These are phyloP conservation scores for Hydrolagus colliei DNA, from an alignment of 2,797 vertebrate genomes.

Conservation along the genomic window DNA sequence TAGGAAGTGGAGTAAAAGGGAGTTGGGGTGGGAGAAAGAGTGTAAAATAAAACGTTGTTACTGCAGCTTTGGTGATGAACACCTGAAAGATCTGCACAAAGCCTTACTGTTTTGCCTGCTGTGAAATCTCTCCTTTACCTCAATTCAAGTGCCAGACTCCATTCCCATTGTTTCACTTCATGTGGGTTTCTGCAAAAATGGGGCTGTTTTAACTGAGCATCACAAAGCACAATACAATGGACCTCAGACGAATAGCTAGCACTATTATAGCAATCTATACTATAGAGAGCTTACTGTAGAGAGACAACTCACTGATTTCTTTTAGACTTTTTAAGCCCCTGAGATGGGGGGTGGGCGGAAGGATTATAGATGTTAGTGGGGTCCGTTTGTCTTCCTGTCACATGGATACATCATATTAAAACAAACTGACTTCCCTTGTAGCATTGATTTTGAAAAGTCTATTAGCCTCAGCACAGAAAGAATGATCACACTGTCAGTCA, in stretches of 20 bases:
- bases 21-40: too few relatives aligned
- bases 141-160: conserved; percentile 7
- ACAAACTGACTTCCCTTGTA: conserved; percentile 7
- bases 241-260: background rate
- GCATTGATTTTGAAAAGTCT: conserved; percentile 24
- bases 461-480: background rate
- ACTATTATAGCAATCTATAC: conserved; percentile 7
- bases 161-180: conserved; percentile 16
- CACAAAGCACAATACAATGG: conserved; percentile 2
- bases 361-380: conserved; percentile 14
- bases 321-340: background rate
- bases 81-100: conserved; percentile 10
- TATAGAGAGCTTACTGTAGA: background rate
- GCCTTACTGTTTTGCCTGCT: conserved; percentile 6
- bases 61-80: background rate
- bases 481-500: background rate
- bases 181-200: conserved; percentile 6
- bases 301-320: conserved; percentile 21
- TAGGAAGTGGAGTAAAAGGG: too few relatives aligned
- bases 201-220: conserved; percentile 9
- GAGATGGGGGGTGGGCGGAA: background rate
- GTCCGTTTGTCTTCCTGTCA: conserved; percentile 23
- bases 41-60: background rate
- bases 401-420: conserved; percentile 6
- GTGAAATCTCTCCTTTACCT: conserved; percentile 7